phyloP scores from a whole-genome alignment of 2,888 invertebrate species.

The Dyspetes luteomarginatus region DNA sequence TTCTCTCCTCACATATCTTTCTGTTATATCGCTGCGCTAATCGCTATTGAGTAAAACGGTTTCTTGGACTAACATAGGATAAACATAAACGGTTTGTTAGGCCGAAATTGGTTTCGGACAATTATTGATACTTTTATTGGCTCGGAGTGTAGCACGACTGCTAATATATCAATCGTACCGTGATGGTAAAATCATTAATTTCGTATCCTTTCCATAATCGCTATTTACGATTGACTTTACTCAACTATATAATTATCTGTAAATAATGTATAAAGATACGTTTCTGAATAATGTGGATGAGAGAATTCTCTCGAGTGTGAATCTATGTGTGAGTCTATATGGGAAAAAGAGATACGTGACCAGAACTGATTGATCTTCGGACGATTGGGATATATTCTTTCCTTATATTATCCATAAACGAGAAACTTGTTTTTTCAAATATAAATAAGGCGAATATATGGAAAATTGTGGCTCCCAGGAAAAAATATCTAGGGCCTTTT shows the following conservation, averaged over 20 bases:
- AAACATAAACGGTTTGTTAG: neutral
- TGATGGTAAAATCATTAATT: constrained; percentile 26
- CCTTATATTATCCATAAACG: neutral
- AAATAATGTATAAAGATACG: constrained; percentile 41
- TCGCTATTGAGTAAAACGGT: neutral
- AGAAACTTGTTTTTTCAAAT: neutral
- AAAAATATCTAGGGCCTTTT: neutral
- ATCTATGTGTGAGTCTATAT: neutral
- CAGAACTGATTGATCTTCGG: constrained; percentile 25
- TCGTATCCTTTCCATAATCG: constrained; percentile 18
- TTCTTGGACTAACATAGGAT: neutral
- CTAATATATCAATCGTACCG: neutral
- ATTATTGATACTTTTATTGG: constrained; percentile 1
- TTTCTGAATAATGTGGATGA: constrained; percentile 6
- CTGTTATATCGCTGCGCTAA: neutral
- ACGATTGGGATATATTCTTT: constrained; percentile 26
- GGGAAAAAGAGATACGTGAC: constrained; percentile 15
- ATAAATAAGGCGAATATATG: neutral
- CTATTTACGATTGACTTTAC: constrained; percentile 38
- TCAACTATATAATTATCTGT: constrained; percentile 45
- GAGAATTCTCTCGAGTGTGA: neutral
- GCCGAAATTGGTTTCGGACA: constrained; percentile 27
- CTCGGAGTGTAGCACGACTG: neutral
- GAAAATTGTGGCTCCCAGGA: neutral
- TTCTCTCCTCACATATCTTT: neutral